A percentile compares a stretch with the other conserved stretches of the same genome.
phyloP scores from a whole-genome alignment of 2,797 vertebrate genomes.

The Mormyrops attenuatus region DNA sequence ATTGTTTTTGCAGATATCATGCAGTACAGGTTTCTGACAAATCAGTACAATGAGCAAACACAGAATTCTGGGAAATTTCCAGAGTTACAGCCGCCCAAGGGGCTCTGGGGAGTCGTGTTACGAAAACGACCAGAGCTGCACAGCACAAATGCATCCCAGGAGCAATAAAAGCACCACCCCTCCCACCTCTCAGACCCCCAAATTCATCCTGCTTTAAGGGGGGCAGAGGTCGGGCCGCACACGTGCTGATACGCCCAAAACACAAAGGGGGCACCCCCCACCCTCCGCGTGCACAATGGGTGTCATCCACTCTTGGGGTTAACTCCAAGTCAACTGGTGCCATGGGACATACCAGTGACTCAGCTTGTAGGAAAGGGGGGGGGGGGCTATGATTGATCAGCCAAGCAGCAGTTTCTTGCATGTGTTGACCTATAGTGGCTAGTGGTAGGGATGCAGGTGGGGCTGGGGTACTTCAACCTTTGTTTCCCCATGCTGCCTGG shows the following conservation, averaged over 20 bases:
- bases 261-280: neutral
- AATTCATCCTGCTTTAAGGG: neutral
- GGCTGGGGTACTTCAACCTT: neutral
- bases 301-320: neutral
- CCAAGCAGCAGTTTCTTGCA: neutral
- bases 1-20: neutral
- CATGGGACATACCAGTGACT: neutral
- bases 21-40: neutral
- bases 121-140: neutral
- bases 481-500: constrained; percentile 26
- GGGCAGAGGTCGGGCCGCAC: neutral
- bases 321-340: neutral
- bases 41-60: neutral
- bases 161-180: neutral
- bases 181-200: neutral
- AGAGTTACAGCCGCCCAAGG: neutral
- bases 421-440: neutral
- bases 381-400: neutral
- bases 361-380: neutral
- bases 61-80: neutral
- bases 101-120: neutral
- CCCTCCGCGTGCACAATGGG: neutral
- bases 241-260: neutral
- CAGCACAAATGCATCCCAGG: neutral
- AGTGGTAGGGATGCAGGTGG: neutral